Evolutionary conservation across 2,888 invertebrate genomes (phyloP).

Genomic region (Cheilosia variabilis): DNA sequence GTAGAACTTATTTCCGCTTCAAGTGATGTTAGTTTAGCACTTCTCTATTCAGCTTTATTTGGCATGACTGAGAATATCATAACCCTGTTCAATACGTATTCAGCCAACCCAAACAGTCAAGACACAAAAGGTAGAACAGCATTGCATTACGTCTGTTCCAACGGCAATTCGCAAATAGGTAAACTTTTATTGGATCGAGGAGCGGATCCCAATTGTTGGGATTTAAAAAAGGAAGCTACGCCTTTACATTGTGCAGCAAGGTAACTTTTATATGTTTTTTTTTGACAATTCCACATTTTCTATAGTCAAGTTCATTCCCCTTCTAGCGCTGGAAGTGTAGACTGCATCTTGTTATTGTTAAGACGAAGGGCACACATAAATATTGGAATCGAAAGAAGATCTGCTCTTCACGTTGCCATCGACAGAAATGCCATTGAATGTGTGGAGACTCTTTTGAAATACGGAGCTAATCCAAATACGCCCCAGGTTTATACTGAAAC

Average conservation of each 20-base stretch:
- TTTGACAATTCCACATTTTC: not conserved
- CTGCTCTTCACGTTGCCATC: conserved; percentile 93
- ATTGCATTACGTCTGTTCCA: conserved; percentile 91
- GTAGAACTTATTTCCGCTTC: conserved; percentile 80
- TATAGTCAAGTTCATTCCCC: not conserved
- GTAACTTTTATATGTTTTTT: conserved; percentile 79
- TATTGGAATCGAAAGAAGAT: conserved; percentile 88
- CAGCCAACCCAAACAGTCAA: conserved; percentile 86
- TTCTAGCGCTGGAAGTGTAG: conserved; percentile 81
- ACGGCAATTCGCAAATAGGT: conserved; percentile 89
- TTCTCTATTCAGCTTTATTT: conserved; percentile 81
- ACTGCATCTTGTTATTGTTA: conserved; percentile 86
- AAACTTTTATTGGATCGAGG: conserved; percentile 88
- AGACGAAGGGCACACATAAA: conserved; percentile 91
- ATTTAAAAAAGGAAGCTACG: conserved; percentile 88
- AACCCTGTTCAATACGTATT: conserved; percentile 79
- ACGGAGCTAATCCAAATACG: conserved; percentile 92
- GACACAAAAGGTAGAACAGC: conserved; percentile 89
- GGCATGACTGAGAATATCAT: conserved; percentile 80
- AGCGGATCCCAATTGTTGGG: conserved; percentile 90
- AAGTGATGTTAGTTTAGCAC: conserved; percentile 81
- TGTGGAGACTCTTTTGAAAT: conserved; percentile 88
- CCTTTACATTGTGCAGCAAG: conserved; percentile 91
- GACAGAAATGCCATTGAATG: conserved; percentile 90
- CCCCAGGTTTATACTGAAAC: conserved; percentile 94